A percentile compares a stretch with the other conserved stretches of the same genome.
Evolutionary conservation across 2,888 invertebrate genomes (phyloP).

Genomic region (Xestobium rufovillosum): DNA sequence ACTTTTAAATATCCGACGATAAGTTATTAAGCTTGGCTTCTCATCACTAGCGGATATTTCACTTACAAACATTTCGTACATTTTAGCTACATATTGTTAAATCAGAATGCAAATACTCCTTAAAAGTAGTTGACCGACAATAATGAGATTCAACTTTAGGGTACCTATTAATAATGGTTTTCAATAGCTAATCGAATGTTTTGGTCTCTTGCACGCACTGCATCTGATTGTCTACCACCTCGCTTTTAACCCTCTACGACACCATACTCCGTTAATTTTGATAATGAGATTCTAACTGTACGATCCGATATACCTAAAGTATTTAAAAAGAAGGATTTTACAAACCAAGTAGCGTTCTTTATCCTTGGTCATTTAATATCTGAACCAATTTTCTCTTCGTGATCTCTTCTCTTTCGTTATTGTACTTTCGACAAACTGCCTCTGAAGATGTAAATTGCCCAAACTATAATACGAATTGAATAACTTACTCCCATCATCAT

Average conservation of each 20-base stretch:
- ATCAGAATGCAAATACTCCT: too few species aligned
- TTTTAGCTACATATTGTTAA: too few species aligned
- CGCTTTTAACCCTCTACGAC: constrained; percentile 8
- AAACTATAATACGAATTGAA: constrained; percentile 13
- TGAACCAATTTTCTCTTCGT: constrained; percentile 12
- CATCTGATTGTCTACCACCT: constrained; percentile 8
- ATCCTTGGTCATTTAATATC: constrained; percentile 10
- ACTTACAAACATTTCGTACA: too few species aligned
- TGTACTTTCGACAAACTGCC: constrained; percentile 15
- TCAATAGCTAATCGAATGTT: constrained; percentile 5
- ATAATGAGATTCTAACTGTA: constrained; percentile 9
- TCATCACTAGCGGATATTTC: too few species aligned
- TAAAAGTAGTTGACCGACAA: too few species aligned
- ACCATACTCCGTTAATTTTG: constrained; percentile 10
- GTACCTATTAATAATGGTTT: constrained; percentile 6
- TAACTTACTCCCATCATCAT: constrained; percentile 10
- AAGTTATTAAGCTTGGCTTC: too few species aligned
- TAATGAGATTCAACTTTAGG: too few species aligned
- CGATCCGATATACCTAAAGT: constrained; percentile 15
- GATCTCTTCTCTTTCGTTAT: constrained; percentile 13
- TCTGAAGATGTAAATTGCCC: constrained; percentile 12
- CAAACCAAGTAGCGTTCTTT: constrained; percentile 13
- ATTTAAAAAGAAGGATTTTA: constrained; percentile 15
- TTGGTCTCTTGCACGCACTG: background rate
- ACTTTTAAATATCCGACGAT: constrained; percentile 11